Conservation (phyloP, 2,888 invertebrate species). For the Drosophila koepferae region DNA sequence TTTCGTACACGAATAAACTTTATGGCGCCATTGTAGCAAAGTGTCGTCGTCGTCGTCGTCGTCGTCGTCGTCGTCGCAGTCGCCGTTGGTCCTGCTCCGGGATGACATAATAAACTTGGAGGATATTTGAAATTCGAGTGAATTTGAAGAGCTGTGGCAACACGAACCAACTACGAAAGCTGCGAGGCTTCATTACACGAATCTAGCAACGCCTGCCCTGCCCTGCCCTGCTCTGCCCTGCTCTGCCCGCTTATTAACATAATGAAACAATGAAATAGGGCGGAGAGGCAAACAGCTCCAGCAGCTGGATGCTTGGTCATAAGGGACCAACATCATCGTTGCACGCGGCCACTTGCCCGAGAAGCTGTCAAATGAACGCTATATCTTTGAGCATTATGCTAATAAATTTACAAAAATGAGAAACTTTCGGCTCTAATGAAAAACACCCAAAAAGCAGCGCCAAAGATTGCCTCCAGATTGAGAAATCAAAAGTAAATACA, state of each 20-base stretch:
- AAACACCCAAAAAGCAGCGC: slow-evolving; percentile 19
- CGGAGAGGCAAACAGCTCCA: slow-evolving; percentile 17
- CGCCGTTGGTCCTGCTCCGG: slow-evolving; percentile 43
- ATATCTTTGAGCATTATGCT: slow-evolving; percentile 78
- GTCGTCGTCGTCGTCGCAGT: slow-evolving; percentile 49
- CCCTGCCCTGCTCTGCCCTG: slow-evolving; percentile 37
- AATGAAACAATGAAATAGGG: slow-evolving; percentile 69
- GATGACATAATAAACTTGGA: slow-evolving; percentile 71
- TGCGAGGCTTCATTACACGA: slow-evolving; percentile 58
- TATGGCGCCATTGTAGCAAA: slow-evolving; percentile 80
- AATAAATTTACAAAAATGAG: slow-evolving; percentile 58
- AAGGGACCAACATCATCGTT: slow-evolving; percentile 42
- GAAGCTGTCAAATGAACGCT: slow-evolving; percentile 76
- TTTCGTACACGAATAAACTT: slow-evolving; percentile 77
- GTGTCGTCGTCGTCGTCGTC: slow-evolving; percentile 56
- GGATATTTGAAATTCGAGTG: slow-evolving; percentile 67
- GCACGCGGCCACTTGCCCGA: slow-evolving; percentile 49
- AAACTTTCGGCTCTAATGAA: slow-evolving; percentile 43
- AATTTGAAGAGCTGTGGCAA: slow-evolving; percentile 30
- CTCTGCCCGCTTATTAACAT: slow-evolving; percentile 69
- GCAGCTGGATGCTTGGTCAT: slow-evolving; percentile 31
- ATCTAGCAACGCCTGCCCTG: slow-evolving; percentile 39
- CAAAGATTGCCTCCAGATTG: slow-evolving; percentile 46
- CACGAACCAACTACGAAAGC: slow-evolving; percentile 19
- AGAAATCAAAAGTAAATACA: slow-evolving; percentile 45